Conservation (phyloP, 1,140 invertebrate species). For the Drosophila tristis region DNA sequence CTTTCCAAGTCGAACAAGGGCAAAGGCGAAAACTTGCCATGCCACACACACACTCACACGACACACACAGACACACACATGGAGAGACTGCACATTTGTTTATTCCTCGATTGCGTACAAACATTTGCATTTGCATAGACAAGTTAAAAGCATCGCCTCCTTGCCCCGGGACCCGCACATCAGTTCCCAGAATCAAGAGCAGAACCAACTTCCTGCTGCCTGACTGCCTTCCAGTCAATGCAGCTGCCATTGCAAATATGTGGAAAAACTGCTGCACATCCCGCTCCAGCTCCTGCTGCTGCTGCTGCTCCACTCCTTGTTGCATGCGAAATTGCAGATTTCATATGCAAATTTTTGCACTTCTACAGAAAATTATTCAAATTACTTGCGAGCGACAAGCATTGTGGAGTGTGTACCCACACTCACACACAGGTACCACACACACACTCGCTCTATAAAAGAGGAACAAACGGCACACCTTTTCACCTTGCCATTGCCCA, state of each 20-base stretch:
- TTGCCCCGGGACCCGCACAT: background rate
- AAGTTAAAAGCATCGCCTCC: constrained; percentile 70
- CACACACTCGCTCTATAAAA: background rate
- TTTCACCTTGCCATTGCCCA: constrained; percentile 2
- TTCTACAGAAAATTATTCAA: constrained; percentile 79
- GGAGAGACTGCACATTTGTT: constrained; percentile 64
- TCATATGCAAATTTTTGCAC: constrained; percentile 79
- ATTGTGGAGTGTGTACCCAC: constrained; percentile 10
- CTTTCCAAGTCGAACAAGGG: constrained; percentile 50
- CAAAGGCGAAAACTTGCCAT: constrained; percentile 8
- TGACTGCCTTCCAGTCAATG: constrained; percentile 59
- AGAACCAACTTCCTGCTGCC: constrained; percentile 39
- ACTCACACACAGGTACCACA: constrained; percentile 1
- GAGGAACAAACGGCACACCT: constrained; percentile 52
- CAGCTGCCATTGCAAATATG: constrained; percentile 52
- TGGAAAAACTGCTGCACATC: constrained; percentile 47
- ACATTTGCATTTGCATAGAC: constrained; percentile 79
- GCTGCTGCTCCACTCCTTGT: constrained; percentile 3
- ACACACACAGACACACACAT: constrained; percentile 17
- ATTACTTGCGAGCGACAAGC: constrained; percentile 63
- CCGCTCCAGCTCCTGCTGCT: constrained; percentile 8
- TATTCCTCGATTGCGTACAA: constrained; percentile 78
- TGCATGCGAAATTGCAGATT: constrained; percentile 71
- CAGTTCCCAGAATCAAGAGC: constrained; percentile 38
- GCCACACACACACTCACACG: too few relatives aligned